These are phyloP conservation scores for Cryptotis parvus DNA, from an alignment of 2,113 vertebrate species.

Conservation along the genomic window DNA sequence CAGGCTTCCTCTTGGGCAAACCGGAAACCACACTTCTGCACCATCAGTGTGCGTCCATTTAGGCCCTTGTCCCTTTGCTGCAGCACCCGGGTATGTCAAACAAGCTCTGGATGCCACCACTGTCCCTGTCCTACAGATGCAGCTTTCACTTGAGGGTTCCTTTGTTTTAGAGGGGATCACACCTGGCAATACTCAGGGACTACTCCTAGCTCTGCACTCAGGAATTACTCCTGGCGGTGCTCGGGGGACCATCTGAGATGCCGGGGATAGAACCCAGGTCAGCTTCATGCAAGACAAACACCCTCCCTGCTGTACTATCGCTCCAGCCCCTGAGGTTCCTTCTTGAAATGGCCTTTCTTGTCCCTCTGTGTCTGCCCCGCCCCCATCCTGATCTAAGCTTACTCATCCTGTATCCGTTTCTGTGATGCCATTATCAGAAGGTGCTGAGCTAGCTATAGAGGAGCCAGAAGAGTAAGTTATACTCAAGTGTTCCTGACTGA, in stretches of 20 bases:
- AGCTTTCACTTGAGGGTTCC: too few relatives aligned
- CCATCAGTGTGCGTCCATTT: neutral
- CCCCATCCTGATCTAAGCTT: conserved; percentile 12
- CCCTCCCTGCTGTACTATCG: too few relatives aligned
- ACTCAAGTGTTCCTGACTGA: conserved; percentile 51
- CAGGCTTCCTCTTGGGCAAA: neutral
- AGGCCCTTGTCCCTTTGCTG: neutral
- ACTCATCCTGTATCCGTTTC: conserved; percentile 51
- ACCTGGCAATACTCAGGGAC: too few relatives aligned
- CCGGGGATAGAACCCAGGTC: too few relatives aligned
- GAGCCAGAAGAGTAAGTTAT: conserved; percentile 43
- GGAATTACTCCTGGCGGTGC: too few relatives aligned
- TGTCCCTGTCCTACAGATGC: too few relatives aligned
- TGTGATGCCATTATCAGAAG: conserved; percentile 51
- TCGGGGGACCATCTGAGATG: too few relatives aligned
- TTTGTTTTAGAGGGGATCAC: too few relatives aligned
- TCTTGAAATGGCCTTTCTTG: neutral
- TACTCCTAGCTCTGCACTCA: too few relatives aligned
- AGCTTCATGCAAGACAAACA: too few relatives aligned
- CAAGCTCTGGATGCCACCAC: neutral
- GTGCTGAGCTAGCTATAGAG: conserved; percentile 21
- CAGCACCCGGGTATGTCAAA: neutral
- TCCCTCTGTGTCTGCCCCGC: neutral
- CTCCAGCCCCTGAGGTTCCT: neutral
- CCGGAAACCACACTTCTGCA: neutral